phyloP scores from a whole-genome alignment of 1,140 invertebrate species.

The Mya arenaria region DNA sequence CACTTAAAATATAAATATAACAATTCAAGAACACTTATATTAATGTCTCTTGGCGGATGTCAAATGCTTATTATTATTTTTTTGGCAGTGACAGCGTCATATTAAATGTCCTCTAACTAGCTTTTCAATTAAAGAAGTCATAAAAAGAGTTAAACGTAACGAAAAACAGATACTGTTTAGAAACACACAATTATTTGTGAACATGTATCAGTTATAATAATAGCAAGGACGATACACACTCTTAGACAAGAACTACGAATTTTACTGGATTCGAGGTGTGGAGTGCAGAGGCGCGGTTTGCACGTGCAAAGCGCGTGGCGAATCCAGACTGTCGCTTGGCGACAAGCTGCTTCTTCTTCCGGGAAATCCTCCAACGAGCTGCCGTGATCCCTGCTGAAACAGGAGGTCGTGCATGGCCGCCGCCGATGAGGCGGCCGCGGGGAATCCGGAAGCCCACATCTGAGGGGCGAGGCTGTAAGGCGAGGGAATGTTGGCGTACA shows the following conservation, averaged over 20 bases:
- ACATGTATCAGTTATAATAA: neutral
- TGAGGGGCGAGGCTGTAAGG: slow-evolving; percentile 37
- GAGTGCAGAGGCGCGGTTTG: slow-evolving; percentile 28
- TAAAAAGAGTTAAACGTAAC: neutral
- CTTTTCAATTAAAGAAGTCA: too few species aligned
- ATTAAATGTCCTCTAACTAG: too few species aligned
- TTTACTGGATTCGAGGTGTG: slow-evolving; percentile 28
- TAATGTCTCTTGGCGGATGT: too few species aligned
- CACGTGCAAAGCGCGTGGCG: neutral
- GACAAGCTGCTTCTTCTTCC: neutral
- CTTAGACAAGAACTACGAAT: neutral
- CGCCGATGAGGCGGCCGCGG: neutral
- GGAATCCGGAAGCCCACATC: slow-evolving; percentile 40
- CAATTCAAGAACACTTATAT: too few species aligned
- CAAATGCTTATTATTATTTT: too few species aligned
- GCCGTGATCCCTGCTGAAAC: neutral
- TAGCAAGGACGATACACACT: neutral
- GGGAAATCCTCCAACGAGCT: neutral
- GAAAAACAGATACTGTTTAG: neutral
- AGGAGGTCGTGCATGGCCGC: neutral
- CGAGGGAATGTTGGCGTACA: slow-evolving; percentile 31
- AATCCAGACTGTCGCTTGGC: slow-evolving; percentile 16
- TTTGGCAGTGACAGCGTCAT: too few species aligned
- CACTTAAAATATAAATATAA: too few species aligned
- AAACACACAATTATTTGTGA: neutral